Percentiles rank a stretch among this genome's conserved stretches.
phyloP scores from a whole-genome alignment of 2,113 vertebrate species.

The Lichenostomus cassidix region DNA sequence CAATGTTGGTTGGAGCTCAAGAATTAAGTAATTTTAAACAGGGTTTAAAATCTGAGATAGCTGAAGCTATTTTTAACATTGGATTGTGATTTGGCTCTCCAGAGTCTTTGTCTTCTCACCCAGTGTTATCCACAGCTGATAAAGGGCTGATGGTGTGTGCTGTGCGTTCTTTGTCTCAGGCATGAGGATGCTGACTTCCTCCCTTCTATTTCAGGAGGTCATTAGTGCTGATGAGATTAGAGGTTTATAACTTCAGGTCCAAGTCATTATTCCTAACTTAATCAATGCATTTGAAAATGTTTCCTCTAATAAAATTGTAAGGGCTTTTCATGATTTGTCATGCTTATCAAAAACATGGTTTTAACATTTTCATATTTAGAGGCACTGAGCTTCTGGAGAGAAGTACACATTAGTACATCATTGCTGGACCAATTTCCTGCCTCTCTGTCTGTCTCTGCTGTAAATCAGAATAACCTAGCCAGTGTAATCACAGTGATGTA shows the following conservation, averaged over 20 bases:
- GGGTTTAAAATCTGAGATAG: not conserved
- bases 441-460: not conserved
- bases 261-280: conserved; percentile 40
- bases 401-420: not conserved
- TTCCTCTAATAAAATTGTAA: conserved; percentile 52
- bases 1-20: not conserved
- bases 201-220: conserved; percentile 42
- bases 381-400: not conserved
- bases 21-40: not conserved
- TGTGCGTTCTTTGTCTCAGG: not conserved
- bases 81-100: not conserved
- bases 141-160: not conserved
- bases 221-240: conserved; percentile 52
- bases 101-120: not conserved
- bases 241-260: conserved; percentile 28
- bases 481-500: not conserved
- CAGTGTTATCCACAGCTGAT: not conserved
- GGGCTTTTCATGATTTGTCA: conserved; percentile 15
- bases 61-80: conserved; percentile 12
- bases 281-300: conserved; percentile 55
- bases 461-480: conserved; percentile 2
- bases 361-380: conserved; percentile 44
- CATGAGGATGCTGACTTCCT: not conserved
- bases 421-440: conserved; percentile 21
- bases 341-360: conserved; percentile 37